Conservation (phyloP, 2,888 invertebrate genomes). For the Actias luna region DNA sequence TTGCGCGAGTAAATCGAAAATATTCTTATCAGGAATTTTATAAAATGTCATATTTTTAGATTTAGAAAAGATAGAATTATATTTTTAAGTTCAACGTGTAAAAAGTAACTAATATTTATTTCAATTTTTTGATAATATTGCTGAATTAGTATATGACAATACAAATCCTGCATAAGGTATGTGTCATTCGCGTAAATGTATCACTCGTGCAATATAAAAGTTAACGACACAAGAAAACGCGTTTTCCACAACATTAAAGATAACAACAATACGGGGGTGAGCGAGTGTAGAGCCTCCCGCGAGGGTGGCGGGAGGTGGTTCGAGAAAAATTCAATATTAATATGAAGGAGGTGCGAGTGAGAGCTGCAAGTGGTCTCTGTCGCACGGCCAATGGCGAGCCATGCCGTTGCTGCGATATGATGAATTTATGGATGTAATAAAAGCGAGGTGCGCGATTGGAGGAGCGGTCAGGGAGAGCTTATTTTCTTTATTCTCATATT, state of each 20-base stretch:
- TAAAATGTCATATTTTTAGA: neutral
- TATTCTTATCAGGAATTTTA: neutral
- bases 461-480: slow-evolving; percentile 79
- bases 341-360: slow-evolving; percentile 86
- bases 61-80: neutral
- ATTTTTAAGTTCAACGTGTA: neutral
- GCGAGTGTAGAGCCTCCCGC: slow-evolving; percentile 80
- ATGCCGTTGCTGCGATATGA: slow-evolving; percentile 83
- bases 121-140: neutral
- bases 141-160: slow-evolving; percentile 12
- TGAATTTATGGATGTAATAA: slow-evolving; percentile 93
- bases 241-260: slow-evolving; percentile 83
- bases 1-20: slow-evolving; percentile 11
- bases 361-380: slow-evolving; percentile 75
- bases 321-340: slow-evolving; percentile 91
- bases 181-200: slow-evolving; percentile 79
- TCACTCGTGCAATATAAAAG: slow-evolving; percentile 82
- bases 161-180: slow-evolving; percentile 64
- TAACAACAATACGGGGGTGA: slow-evolving; percentile 82
- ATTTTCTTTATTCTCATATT: slow-evolving; percentile 83
- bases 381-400: slow-evolving; percentile 81
- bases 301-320: slow-evolving; percentile 79
- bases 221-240: slow-evolving; percentile 83
- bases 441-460: slow-evolving; percentile 85
- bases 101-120: neutral